Base-by-base conservation (phyloP, 2,888 invertebrate species). In the Apamea sordens region DNA sequence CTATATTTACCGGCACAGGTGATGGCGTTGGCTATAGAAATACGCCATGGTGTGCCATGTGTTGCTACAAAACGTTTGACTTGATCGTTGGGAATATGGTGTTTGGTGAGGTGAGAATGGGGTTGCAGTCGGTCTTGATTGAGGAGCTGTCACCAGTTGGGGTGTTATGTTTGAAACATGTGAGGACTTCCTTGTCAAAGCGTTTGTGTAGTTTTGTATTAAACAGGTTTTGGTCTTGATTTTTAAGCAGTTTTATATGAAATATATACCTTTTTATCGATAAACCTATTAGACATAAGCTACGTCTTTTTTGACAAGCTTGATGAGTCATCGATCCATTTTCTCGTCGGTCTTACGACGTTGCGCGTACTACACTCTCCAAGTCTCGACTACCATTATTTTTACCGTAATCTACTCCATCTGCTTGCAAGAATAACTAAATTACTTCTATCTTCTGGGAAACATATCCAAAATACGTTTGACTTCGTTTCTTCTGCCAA, bases 1-100 rank as follows among this genome's bases (percentile, higher is more conserved):
- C 80, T 88, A 87, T 84, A 80, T 77, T 79, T 87, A 87, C 7
- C 44, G 36, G 8, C 79, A 78, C 86, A 89, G 86, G 87, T 89
- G 89, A 80, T 84, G 84, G 77, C 32, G 77, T 72, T 36, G 3
- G 28, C 67, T 59, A 41, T 63, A 76, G 8, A 83, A 73, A 87
- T 72, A 76, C 56, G 24, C 73, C 47, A 77, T 84, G 68, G 64
- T 53, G 56, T 44, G 80, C 73, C 80, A 65, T 78, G 73, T 6
- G 13, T 47, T 59, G 67, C 41, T 24, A 24, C 56, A 28, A 15
- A n/a, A 69, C 77, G 77, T 63, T 80, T 64, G 65, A 84, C 18
- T 44, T 73, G 70, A 36, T 61, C 1, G 3, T 73, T 68, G 28
- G 41, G 28, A 47, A 61, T 47, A 32, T n/a, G n/a, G 24, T 21